Evolutionary conservation across 1,140 invertebrate genomes (phyloP), one percentile per base, ranked within the genome.

Genomic region (Caerostris darwini): DNA sequence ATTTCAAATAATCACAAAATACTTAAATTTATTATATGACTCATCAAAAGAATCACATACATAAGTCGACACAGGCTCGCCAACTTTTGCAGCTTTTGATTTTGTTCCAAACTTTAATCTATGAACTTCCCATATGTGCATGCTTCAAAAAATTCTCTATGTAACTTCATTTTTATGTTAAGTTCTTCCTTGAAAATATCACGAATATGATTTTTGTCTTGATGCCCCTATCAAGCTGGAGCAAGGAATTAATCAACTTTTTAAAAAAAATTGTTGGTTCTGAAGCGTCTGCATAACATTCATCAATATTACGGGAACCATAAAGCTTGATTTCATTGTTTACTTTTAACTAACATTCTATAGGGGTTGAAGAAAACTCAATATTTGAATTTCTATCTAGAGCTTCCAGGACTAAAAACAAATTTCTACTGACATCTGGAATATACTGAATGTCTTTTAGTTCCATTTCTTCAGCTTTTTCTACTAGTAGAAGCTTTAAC

Each of bases 1-100:
- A 94, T 50, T 81, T 61, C 7, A 14, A 82, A 58, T 19, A 85
- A 67, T 14, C 8, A 93, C 58, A 0, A 86, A 61, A 85, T 71
- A 95, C 7, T 58, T 3, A 3, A 81, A 82, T 59, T 71, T 77
- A 17, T 94, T 53, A 88, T 77, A 54, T 34, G 82, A 92, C 10
- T 64, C 19, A 64, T 88, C 57, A 61, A 95, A 91, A 34, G 90
- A 81, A 54, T 53, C 88, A 71, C 50, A 64, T 34, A 95, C 88
- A 81, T 95, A 93, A 17, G 86, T 17, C n/a, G 85, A 71, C 59
- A 92, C 64, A 3, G 92, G 81, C 57, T 81, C 61, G 7, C 71
- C 94, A 17, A 64, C 71, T 4, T 5, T 77, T 5, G 19, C 7
- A 14, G 77, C 54, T n/a, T 94, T 90, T n/a, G 53, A 8, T 50